Conservation (phyloP, 2,113 vertebrate species). For the Turdus rufiventris region DNA sequence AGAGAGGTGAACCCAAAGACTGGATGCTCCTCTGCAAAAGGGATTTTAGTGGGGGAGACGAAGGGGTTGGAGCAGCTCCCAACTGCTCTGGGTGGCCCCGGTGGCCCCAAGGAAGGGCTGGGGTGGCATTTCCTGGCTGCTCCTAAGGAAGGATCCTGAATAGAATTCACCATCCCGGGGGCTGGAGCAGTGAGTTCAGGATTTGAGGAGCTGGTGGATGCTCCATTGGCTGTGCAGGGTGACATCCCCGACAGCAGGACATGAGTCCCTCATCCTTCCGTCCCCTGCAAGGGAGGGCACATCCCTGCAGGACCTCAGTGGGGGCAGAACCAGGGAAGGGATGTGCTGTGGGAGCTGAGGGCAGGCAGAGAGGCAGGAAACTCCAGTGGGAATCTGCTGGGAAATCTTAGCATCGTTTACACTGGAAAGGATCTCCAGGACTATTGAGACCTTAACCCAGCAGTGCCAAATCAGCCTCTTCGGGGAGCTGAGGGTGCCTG, state of each 20-base stretch:
- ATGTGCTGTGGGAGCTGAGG: too few relatives aligned
- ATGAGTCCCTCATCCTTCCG: not conserved
- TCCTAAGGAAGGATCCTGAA: not conserved
- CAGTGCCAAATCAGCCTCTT: not conserved
- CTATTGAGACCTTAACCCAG: accelerated
- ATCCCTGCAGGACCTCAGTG: not conserved
- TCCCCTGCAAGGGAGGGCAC: accelerated
- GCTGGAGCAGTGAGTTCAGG: not conserved
- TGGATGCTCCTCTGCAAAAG: not conserved
- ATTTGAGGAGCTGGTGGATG: not conserved
- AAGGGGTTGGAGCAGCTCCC: not conserved
- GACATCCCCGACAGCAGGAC: not conserved
- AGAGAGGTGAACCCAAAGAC: not conserved
- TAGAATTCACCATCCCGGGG: accelerated
- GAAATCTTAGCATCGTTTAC: not conserved
- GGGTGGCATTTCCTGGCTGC: not conserved
- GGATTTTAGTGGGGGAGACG: not conserved
- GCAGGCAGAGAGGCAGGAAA: not conserved
- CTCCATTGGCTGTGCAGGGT: not conserved
- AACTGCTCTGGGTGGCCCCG: not conserved
- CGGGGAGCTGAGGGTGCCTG: not conserved
- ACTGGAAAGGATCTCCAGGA: not conserved
- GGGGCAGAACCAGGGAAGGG: not conserved
- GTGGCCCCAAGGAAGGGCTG: not conserved
- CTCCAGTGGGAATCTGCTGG: not conserved